Evolutionary conservation across 2,888 invertebrate species (phyloP).

Genomic region (Neoaliturus tenellus): DNA sequence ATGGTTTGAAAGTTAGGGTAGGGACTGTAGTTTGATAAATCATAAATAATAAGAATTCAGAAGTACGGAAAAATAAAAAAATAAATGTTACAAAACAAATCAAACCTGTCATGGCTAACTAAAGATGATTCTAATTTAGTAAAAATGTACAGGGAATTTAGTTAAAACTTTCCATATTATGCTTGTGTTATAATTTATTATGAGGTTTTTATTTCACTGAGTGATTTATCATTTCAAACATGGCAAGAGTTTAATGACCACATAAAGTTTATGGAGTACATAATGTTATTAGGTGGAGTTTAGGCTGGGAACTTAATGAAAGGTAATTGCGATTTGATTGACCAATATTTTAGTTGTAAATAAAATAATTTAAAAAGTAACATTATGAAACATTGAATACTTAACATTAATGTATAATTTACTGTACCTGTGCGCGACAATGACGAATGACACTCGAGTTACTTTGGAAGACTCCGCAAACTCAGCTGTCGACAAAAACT

Average conservation of each 20-base stretch:
- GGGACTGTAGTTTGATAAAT: too few species aligned
- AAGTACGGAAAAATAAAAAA: too few species aligned
- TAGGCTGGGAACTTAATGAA: constrained; percentile 28
- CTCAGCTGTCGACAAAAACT: constrained; percentile 23
- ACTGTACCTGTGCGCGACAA: constrained; percentile 37
- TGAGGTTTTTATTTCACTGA: too few species aligned
- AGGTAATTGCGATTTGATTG: constrained; percentile 48
- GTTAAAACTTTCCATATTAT: too few species aligned
- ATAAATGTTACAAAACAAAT: too few species aligned
- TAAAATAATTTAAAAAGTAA: constrained; percentile 29
- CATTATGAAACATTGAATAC: constrained; percentile 9
- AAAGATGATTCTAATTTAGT: too few species aligned
- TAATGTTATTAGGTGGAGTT: not conserved
- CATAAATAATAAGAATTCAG: too few species aligned
- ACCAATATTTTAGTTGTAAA: constrained; percentile 29
- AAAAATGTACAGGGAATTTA: too few species aligned
- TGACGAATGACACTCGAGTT: not conserved
- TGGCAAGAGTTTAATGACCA: not conserved
- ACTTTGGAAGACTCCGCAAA: constrained; percentile 32
- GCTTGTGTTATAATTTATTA: too few species aligned
- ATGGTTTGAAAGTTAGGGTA: too few species aligned
- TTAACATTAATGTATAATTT: constrained; percentile 6
- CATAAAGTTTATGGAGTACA: not conserved
- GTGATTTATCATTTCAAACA: not conserved
- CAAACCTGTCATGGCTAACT: too few species aligned